These are phyloP conservation scores for Pseudocheirus occidentalis DNA, from an alignment of 2,797 vertebrate species.

Conservation along the genomic window DNA sequence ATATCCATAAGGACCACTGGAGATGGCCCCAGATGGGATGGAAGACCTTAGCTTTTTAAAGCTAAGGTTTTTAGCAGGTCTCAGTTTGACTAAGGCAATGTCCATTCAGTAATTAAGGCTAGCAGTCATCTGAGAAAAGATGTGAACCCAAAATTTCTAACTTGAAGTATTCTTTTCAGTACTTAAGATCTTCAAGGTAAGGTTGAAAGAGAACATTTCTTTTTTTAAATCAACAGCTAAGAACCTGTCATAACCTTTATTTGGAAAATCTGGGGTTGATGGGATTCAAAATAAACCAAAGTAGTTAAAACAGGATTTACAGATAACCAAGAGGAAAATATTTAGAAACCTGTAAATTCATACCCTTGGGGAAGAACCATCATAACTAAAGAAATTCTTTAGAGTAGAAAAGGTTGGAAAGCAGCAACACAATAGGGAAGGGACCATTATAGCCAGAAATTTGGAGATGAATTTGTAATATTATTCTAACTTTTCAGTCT, in stretches of 20 bases:
- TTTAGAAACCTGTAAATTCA: slow-evolving; percentile 4
- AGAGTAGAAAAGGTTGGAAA: not conserved
- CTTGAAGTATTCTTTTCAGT: not conserved
- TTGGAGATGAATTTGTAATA: slow-evolving; percentile 27
- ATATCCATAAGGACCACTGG: too few species aligned
- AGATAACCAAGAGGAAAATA: not conserved
- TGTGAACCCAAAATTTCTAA: not conserved
- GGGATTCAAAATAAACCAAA: not conserved
- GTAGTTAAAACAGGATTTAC: slow-evolving; percentile 35
- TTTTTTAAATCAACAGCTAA: not conserved
- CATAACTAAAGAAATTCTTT: not conserved
- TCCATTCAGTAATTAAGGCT: too few species aligned
- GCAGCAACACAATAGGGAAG: slow-evolving; percentile 1
- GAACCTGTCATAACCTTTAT: not conserved
- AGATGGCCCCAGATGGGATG: too few species aligned
- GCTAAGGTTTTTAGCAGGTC: too few species aligned
- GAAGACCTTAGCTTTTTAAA: too few species aligned
- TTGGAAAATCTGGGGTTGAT: not conserved
- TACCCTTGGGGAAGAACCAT: not conserved
- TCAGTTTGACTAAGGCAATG: too few species aligned
- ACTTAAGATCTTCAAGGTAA: not conserved
- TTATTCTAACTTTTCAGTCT: not conserved
- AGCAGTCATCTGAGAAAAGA: not conserved
- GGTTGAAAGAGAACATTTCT: not conserved
- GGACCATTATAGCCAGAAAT: not conserved